Percentiles rank a stretch among this genome's conserved stretches.
Conservation (phyloP, 2,113 vertebrate species). For the Mungos mungo region DNA sequence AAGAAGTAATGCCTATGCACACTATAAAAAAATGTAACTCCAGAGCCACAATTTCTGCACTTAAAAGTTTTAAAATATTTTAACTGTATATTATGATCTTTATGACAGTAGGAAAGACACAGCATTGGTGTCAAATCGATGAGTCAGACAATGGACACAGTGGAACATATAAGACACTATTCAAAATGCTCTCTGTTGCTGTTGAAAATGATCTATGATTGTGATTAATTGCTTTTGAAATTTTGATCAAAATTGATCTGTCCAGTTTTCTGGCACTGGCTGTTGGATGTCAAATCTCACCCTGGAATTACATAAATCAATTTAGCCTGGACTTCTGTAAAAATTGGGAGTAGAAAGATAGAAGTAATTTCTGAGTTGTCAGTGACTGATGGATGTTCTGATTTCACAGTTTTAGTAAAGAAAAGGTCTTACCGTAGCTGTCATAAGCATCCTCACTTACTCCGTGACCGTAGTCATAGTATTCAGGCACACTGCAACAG, state of each 20-base stretch:
- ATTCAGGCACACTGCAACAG: constrained; percentile 93
- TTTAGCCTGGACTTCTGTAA: constrained; percentile 67
- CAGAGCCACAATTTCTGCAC: not conserved
- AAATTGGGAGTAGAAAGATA: constrained; percentile 40
- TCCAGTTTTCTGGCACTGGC: constrained; percentile 70
- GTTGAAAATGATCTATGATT: constrained; percentile 70
- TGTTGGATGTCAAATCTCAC: constrained; percentile 61
- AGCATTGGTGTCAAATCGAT: constrained; percentile 12
- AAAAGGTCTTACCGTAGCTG: constrained; percentile 93
- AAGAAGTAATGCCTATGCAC: not conserved
- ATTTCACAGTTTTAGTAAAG: constrained; percentile 73
- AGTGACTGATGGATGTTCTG: constrained; percentile 72
- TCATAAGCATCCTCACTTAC: constrained; percentile 94
- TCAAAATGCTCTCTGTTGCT: constrained; percentile 58
- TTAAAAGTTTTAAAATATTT: constrained; percentile 4
- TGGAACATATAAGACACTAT: constrained; percentile 62
- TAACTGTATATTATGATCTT: not conserved
- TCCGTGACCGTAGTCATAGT: constrained; percentile 95
- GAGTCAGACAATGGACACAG: constrained; percentile 53
- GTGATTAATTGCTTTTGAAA: constrained; percentile 79
- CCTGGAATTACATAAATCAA: constrained; percentile 77
- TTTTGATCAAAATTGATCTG: constrained; percentile 79
- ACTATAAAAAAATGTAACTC: not conserved
- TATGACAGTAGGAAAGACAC: not conserved
- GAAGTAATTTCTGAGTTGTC: constrained; percentile 76